Percentiles rank a stretch among this genome's conserved stretches.
phyloP scores from a whole-genome alignment of 2,113 vertebrate genomes.

The Cochlearius cochlearius region DNA sequence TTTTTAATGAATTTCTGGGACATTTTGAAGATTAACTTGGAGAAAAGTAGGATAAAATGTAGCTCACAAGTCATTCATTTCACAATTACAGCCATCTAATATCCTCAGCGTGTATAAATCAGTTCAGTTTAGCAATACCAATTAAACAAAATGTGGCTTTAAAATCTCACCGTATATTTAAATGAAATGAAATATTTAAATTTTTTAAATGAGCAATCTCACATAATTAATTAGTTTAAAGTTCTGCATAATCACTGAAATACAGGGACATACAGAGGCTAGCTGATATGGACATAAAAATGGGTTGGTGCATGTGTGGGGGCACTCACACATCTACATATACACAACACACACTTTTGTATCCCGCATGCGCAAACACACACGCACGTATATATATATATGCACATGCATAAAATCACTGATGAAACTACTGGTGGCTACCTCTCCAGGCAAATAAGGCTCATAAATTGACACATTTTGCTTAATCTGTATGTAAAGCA shows the following conservation, averaged over 20 bases:
- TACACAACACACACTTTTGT: background rate
- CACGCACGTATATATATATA: accelerated
- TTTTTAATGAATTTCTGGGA: background rate
- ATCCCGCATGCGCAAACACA: background rate
- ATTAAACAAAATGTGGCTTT: conserved; percentile 1
- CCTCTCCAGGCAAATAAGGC: conserved; percentile 52
- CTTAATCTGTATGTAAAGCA: conserved; percentile 65
- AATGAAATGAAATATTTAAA: background rate
- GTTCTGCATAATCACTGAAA: background rate
- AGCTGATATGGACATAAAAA: background rate
- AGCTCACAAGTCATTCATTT: background rate
- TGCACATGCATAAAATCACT: background rate
- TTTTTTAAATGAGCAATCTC: background rate
- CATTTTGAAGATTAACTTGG: background rate
- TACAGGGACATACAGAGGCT: background rate
- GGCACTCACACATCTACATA: background rate
- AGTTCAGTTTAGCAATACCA: background rate
- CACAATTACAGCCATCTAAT: background rate
- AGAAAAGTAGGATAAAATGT: background rate
- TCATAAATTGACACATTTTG: conserved; percentile 69
- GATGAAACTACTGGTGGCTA: conserved; percentile 45
- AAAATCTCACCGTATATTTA: background rate
- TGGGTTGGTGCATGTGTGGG: accelerated
- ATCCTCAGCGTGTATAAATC: background rate
- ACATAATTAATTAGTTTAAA: background rate